Evolutionary conservation across 1,140 invertebrate species (phyloP), one percentile per base, ranked within the genome.

Genomic region (Dendroctonus ponderosae): DNA sequence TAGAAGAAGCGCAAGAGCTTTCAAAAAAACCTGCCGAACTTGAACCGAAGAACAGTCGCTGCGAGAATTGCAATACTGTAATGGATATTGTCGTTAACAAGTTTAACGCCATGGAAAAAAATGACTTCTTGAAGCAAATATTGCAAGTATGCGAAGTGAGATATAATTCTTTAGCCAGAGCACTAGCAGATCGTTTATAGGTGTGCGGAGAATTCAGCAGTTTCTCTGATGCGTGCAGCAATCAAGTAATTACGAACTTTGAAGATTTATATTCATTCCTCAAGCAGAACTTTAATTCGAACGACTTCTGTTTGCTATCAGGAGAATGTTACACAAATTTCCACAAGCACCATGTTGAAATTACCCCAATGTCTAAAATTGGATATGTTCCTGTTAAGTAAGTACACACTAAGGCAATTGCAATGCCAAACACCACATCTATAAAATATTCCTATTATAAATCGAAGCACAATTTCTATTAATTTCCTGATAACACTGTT

Each of bases 151-250:
- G 61, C 74, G 9, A 52, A 5, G 50, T 41, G 37, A 41, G 41
- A 62, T 26, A 26, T 26, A 26, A 26, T 26, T 26, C 1, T 26
- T 46, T 52, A 56, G 51, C 15, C 46, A 8, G 26, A 14, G 6
- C n/a, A 14, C 38, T 41, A 60, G 49, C 60, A 48, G 15, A 44
- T 53, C 54, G 14, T 64, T 64, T 64, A 46, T 50, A 85, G 82
- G 71, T 85, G 12, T 95, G 92, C 75, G 84, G 87, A 42, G 77
- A 84, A 38, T 76, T 91, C 57, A 83, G 86, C 38, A 88, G 86
- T 14, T 87, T 89, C 14, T 90, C 89, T 0, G 92, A 94, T 79
- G 87, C 85, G 40, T 95, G 92, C 72, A 84, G 87, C 42, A 87
- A 87, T 66, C 81, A 89, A 40, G 81, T 92, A 37, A 79, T 91